Base-by-base conservation (phyloP, 2,113 vertebrate species). In the Rhombomys opimus region DNA sequence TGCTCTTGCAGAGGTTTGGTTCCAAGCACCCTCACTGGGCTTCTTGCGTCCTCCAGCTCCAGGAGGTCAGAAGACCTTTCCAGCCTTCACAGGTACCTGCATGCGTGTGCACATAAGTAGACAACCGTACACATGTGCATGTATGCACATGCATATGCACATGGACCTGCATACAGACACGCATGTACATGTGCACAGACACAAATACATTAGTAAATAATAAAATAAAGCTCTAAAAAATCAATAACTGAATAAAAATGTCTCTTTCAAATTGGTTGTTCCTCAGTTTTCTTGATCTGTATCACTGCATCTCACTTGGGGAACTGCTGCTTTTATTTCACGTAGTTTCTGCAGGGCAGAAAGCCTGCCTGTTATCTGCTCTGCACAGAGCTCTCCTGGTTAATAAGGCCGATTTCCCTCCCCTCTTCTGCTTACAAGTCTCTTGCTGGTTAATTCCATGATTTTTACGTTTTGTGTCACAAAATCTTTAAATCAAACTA, bases 401-500 rank as follows among this genome's bases (percentile, higher is more conserved):
- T 76, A 41, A 75, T 41, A 52, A 65, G 46, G 9, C 15, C 22
- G 2, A 54, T 86, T 89, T 93, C 87, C 65, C 65, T 6, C 80
- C 30, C 17, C 5, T 52, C 6, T 35, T 46, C 14, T 77, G 50
- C 2, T 95, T 87, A 82, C 0, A 70, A 85, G 27, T 2, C 35
- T 70, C 57, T 70, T 73, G 73, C n/a, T 76, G 73, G 25, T 35
- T 93, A 38, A 91, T 78, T 95, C 57, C 92, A 46, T 85, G 38
- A 94, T 10, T 61, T 96, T 93, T 90, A 35, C 75, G 18, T 78
- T 89, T 17, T 96, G 89, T 84, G 32, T 95, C 12, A 70, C 30
- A 90, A 93, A 94, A 50, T 80, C 12, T 35, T 88, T 67, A 81
- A 13, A 81, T 86, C 11, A 84, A 91, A 63, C 14, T 81, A 18